Evolutionary conservation across 2,797 vertebrate species (phyloP).

Genomic region (Philypnodon macrostomus): DNA sequence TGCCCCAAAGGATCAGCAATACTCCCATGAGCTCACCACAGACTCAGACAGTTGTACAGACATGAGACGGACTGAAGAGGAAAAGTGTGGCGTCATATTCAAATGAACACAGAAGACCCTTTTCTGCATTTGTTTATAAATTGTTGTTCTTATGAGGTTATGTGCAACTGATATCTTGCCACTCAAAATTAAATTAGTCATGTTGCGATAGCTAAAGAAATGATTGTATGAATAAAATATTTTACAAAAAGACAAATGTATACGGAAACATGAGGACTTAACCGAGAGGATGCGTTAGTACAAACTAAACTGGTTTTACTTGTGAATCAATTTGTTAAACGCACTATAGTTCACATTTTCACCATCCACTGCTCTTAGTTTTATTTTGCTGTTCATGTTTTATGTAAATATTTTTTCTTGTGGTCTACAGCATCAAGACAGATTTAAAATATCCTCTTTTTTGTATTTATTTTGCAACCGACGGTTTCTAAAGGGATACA

Average conservation of each 20-base stretch:
- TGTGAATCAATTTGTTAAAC: slow-evolving; percentile 66
- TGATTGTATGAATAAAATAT: slow-evolving; percentile 99
- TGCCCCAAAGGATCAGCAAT: slow-evolving; percentile 95
- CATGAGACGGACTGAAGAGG: slow-evolving; percentile 79
- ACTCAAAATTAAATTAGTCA: slow-evolving; percentile 88
- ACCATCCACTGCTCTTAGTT: slow-evolving; percentile 72
- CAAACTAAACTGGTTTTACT: slow-evolving; percentile 80
- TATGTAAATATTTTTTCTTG: slow-evolving; percentile 85
- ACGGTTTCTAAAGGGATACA: slow-evolving; percentile 83
- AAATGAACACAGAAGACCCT: slow-evolving; percentile 85
- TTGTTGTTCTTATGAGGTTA: slow-evolving; percentile 93
- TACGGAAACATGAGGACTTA: slow-evolving; percentile 86
- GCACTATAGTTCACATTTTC: slow-evolving; percentile 63
- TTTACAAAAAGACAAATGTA: slow-evolving; percentile 97
- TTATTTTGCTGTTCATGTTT: slow-evolving; percentile 85
- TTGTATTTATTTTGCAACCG: slow-evolving; percentile 92
- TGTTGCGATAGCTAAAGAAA: slow-evolving; percentile 90
- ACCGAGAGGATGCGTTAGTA: slow-evolving; percentile 65
- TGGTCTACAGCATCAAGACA: slow-evolving; percentile 82
- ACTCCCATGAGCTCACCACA: slow-evolving; percentile 84
- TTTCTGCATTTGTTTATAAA: slow-evolving; percentile 98
- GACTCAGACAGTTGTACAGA: slow-evolving; percentile 86
- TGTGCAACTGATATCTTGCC: slow-evolving; percentile 87
- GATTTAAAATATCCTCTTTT: slow-evolving; percentile 82
- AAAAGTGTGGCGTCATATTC: slow-evolving; percentile 80